Percentiles rank a stretch among this genome's conserved stretches.
These are phyloP conservation scores for Artibeus jamaicensis DNA, from an alignment of 2,797 vertebrate species.

Conservation along the genomic window DNA sequence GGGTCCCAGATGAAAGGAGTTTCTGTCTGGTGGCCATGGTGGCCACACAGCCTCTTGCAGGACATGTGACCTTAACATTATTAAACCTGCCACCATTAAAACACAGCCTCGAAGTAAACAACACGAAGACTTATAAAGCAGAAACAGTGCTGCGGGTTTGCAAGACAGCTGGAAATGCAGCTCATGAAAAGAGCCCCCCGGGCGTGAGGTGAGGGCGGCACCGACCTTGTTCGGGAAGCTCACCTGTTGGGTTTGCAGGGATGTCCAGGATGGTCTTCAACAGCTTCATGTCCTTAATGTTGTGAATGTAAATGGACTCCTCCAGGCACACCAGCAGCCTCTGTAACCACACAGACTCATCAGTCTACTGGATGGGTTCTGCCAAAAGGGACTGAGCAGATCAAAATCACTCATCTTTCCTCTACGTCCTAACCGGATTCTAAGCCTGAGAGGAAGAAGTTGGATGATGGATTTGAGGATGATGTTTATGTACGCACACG, in stretches of 20 bases:
- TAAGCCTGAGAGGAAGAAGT: not conserved
- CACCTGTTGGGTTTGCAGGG: constrained; percentile 91
- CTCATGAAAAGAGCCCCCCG: not conserved
- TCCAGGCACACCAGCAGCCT: constrained; percentile 95
- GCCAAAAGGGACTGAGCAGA: not conserved
- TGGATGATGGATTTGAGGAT: not conserved
- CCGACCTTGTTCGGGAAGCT: not conserved
- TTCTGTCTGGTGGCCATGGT: not conserved
- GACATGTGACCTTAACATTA: accelerated
- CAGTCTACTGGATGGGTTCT: not conserved
- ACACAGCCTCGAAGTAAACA: not conserved
- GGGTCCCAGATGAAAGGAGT: not conserved
- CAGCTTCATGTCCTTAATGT: constrained; percentile 97
- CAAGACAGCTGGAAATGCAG: accelerated
- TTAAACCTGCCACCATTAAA: not conserved
- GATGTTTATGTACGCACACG: not conserved
- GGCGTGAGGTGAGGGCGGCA: accelerated
- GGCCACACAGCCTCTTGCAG: not conserved
- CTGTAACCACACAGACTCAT: constrained; percentile 82
- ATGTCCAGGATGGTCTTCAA: constrained; percentile 94
- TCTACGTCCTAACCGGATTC: not conserved
- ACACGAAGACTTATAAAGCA: not conserved
- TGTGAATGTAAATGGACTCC: constrained; percentile 96
- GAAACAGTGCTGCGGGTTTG: accelerated
- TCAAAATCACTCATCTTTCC: too few species aligned